Percentiles rank a stretch among this genome's conserved stretches.
These are phyloP conservation scores for Hemiprocne comata DNA, from an alignment of 2,113 vertebrate genomes.

Conservation along the genomic window DNA sequence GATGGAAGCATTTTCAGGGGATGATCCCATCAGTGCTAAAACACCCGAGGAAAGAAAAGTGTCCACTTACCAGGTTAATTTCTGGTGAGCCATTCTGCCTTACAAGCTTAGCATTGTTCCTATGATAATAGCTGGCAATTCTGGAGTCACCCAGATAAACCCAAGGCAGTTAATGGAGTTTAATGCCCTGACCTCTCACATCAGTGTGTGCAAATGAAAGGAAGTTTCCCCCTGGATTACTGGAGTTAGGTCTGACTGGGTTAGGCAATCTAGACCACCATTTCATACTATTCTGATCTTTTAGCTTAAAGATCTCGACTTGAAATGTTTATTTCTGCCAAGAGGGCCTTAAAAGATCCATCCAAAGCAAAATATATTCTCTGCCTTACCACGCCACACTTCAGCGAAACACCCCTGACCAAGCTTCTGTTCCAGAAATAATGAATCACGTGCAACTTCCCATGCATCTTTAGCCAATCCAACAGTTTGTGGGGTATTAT, in stretches of 20 bases:
- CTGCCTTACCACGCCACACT: conserved; percentile 97
- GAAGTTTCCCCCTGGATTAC: background rate
- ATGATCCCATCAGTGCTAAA: background rate
- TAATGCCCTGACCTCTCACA: background rate
- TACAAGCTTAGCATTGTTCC: background rate
- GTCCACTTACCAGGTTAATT: conserved; percentile 5
- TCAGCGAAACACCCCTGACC: conserved; percentile 99
- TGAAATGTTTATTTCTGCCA: conserved; percentile 52
- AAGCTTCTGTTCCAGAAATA: conserved; percentile 92
- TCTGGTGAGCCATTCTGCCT: conserved; percentile 8
- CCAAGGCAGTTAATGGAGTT: background rate
- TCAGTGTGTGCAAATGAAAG: background rate
- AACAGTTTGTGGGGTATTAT: conserved; percentile 92
- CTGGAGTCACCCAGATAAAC: background rate
- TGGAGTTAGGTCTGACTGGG: background rate
- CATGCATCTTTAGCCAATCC: conserved; percentile 98
- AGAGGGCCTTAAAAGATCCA: conserved; percentile 69
- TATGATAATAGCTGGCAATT: background rate
- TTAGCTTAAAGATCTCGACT: conserved; percentile 39
- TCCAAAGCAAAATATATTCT: conserved; percentile 77
- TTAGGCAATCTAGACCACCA: background rate
- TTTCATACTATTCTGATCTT: background rate
- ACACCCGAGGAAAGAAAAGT: background rate
- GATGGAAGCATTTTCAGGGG: background rate
- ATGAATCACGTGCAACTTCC: conserved; percentile 90